Evolutionary conservation across 2,113 vertebrate species (phyloP).

Genomic region (Erythrocercus mccallii): DNA sequence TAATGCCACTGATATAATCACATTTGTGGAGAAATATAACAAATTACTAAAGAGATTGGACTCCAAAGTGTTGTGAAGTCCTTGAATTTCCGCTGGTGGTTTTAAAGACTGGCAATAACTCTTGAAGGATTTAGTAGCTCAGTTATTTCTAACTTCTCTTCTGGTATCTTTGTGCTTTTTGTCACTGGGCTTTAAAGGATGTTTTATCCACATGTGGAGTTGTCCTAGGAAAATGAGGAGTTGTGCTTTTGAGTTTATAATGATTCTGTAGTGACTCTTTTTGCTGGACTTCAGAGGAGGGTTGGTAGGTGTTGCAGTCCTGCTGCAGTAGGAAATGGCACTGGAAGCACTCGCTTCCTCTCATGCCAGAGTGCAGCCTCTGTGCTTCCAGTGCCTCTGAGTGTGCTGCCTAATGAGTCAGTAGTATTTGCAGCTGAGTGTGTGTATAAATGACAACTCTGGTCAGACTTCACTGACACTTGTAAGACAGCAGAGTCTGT

Average conservation of each 20-base stretch:
- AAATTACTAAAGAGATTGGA: not conserved
- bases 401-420: rapidly evolving
- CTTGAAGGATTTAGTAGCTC: not conserved
- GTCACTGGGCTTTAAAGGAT: not conserved
- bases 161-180: not conserved
- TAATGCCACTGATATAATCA: not conserved
- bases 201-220: not conserved
- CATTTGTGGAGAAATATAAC: not conserved
- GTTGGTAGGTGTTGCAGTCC: rapidly evolving
- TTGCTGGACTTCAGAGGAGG: not conserved
- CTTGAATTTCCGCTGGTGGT: not conserved
- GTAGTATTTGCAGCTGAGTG: not conserved
- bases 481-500: not conserved
- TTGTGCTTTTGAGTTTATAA: not conserved
- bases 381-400: not conserved
- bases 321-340: not conserved
- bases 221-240: not conserved
- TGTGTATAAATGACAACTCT: not conserved
- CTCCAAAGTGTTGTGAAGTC: not conserved
- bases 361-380: not conserved
- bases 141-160: not conserved
- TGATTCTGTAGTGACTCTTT: not conserved
- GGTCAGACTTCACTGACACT: not conserved
- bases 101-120: not conserved
- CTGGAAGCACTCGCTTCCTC: not conserved